Base-by-base conservation (phyloP, 2,888 invertebrate species). In the Philereme transversata region DNA sequence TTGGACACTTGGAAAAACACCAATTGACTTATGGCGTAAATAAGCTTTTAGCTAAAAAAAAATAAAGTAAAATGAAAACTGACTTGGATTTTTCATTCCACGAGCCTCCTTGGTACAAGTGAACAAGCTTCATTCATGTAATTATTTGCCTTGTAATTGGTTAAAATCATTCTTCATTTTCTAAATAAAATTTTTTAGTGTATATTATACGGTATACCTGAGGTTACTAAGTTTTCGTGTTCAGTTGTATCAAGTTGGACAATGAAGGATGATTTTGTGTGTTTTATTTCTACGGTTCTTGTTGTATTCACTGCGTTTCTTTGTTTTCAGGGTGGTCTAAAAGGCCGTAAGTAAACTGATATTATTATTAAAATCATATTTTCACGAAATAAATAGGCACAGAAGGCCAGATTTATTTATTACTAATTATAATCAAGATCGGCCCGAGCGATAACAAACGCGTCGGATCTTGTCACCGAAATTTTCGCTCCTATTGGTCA, bases 231-330 rank as follows among this genome's bases (percentile, higher is more conserved):
- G 22, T 52, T 41, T 64, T 68, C 76, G 84, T 87, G 88, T 90
- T 89, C 88, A 87, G 82, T 86, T 87, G 84, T 84, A 70, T 75
- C 67, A 69, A 76, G 78, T 77, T 81, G 83, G 84, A 87, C 77
- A 87, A 85, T 89, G 87, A 83, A 87, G 87, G 78, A 83, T 79
- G 83, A 72, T 85, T 80, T 72, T 62, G 49, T 52, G 61, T 9
- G 34, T 45, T 8, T 4, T 9, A 35, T 44, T 44, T 8, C 5
- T 51, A 9, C 44, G 44, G 44, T 48, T 47, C 34, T n/a, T n/a
- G 7, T 22, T 51, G n/a, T 41, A 54, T 38, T n/a, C 4, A 33
- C 10, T 54, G 9, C 49, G 52, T 55, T 36, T 22, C 41, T 64
- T 69, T 64, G 71, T 54, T 85, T 83, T 71, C 81, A 88, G 88